Evolutionary conservation across 1,140 invertebrate genomes (phyloP).

Genomic region (Arctopsyche grandis): DNA sequence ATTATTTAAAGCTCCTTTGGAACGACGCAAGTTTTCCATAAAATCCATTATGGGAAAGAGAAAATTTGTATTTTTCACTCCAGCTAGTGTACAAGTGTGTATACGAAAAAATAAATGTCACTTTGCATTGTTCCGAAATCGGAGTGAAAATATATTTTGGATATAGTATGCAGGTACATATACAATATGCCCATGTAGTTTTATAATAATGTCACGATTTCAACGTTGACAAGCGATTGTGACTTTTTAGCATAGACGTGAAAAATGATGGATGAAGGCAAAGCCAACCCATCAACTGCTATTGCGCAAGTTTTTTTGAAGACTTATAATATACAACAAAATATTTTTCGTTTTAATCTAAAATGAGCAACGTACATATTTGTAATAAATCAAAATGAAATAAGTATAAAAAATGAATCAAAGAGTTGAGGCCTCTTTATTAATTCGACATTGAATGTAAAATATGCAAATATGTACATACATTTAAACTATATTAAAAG

Average conservation of each 20-base stretch:
- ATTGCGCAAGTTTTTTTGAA: neutral
- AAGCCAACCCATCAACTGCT: neutral
- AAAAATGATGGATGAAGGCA: neutral
- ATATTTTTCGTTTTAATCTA: neutral
- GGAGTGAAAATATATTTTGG: neutral
- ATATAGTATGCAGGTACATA: neutral
- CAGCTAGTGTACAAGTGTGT: too few species aligned
- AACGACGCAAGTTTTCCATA: too few species aligned
- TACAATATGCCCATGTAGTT: neutral
- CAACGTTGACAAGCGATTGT: neutral
- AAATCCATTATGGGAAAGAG: too few species aligned
- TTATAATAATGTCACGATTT: neutral
- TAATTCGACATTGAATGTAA: too few species aligned
- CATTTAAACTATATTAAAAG: too few species aligned
- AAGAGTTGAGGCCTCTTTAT: too few species aligned
- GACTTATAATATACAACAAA: too few species aligned
- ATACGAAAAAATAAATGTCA: too few species aligned
- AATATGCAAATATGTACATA: too few species aligned
- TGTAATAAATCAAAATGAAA: neutral
- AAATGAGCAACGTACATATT: neutral
- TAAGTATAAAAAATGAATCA: neutral
- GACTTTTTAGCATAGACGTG: conserved; percentile 1
- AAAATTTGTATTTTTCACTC: too few species aligned
- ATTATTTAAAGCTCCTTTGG: too few species aligned
- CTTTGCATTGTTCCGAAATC: neutral